Evolutionary conservation across 23 tunicate species (phyloP).

Genomic region (Trididemnum nubilum): DNA sequence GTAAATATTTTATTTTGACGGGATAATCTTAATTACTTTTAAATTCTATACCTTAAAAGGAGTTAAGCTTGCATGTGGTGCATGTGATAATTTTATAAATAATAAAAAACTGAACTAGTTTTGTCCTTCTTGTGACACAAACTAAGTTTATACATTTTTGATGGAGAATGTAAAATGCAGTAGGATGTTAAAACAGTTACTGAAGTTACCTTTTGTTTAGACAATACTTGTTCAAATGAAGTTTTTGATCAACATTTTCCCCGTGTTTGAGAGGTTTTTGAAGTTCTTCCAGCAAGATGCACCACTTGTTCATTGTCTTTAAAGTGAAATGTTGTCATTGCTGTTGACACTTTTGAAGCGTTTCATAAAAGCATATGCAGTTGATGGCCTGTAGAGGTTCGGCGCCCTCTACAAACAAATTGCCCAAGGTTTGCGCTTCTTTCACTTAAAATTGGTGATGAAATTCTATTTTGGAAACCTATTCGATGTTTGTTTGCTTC

Average conservation of each 20-base stretch:
- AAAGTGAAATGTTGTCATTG: conserved; percentile 11
- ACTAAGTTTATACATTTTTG: too few relatives aligned
- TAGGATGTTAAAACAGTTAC: background rate
- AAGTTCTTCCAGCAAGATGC: conserved; percentile 14
- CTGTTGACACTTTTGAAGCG: conserved; percentile 5
- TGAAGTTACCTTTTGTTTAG: background rate
- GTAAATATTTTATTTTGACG: background rate
- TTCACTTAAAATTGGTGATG: too few relatives aligned
- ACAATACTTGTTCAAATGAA: conserved; percentile 15
- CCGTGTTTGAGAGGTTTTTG: conserved; percentile 8
- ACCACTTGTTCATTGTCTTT: conserved; percentile 8
- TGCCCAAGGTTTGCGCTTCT: too few relatives aligned
- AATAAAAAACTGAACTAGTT: too few relatives aligned
- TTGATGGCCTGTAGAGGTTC: conserved; percentile 17
- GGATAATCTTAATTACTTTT: background rate
- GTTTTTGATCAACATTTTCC: conserved; percentile 1
- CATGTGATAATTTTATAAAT: too few relatives aligned
- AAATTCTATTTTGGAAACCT: too few relatives aligned
- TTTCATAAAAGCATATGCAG: conserved; percentile 11
- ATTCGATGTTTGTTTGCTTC: too few relatives aligned
- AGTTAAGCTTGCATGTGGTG: background rate
- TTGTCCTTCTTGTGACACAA: too few relatives aligned
- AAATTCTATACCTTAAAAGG: background rate
- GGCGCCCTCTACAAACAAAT: too few relatives aligned
- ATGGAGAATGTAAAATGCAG: too few relatives aligned